Conservation (phyloP, 2,888 invertebrate genomes). For the Noctua janthina region DNA sequence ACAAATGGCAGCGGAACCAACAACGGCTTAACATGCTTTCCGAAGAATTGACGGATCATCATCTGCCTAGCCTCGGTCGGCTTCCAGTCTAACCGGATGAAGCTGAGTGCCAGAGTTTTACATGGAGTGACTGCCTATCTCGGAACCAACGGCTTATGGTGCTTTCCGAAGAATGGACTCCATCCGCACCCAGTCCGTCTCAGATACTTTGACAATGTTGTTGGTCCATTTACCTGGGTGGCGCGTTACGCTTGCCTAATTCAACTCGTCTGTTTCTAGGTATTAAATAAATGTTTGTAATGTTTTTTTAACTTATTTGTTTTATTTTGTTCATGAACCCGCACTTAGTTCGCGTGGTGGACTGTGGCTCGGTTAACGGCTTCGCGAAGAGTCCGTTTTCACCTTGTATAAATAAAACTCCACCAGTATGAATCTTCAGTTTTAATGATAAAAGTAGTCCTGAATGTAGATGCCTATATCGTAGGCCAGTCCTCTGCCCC, state of each 20-base stretch:
- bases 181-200: no score
- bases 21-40: not conserved
- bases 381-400: no score
- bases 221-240: no score
- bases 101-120: not conserved
- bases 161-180: not conserved
- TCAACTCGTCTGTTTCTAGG: no score
- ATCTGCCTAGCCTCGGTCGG: no score
- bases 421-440: no score
- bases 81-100: not conserved
- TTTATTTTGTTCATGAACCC: not conserved
- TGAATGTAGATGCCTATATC: constrained; percentile 81
- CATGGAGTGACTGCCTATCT: not conserved
- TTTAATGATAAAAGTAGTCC: constrained; percentile 32
- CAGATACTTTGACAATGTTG: no score
- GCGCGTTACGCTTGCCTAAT: no score
- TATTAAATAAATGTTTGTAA: not conserved
- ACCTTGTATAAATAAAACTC: no score
- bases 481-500: constrained; percentile 79
- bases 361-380: not conserved
- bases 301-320: no score
- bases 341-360: not conserved
- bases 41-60: not conserved
- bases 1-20: not conserved
- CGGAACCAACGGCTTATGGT: not conserved